A percentile compares a stretch with the other conserved stretches of the same genome.
phyloP scores from a whole-genome alignment of 2,113 vertebrate genomes.

The Coregonus clupeaformis region DNA sequence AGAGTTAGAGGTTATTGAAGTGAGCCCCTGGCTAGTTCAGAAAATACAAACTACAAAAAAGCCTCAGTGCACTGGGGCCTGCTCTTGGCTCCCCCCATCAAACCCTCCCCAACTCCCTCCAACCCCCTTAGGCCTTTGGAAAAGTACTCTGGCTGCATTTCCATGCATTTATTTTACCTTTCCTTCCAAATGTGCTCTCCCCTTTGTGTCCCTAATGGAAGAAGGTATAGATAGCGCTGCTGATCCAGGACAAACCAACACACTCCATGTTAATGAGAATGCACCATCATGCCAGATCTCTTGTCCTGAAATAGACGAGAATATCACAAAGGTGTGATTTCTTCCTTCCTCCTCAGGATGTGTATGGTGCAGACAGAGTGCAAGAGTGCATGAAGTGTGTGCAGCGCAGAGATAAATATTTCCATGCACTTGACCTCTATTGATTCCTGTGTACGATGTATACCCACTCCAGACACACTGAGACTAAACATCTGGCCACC shows the following conservation, averaged over 20 bases:
- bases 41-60: slow-evolving; percentile 69
- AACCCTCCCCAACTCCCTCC: slow-evolving; percentile 41
- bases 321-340: slow-evolving; percentile 22
- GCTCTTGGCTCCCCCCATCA: slow-evolving; percentile 59
- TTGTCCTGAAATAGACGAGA: slow-evolving; percentile 32
- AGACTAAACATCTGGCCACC: slow-evolving; percentile 76
- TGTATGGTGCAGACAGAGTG: neutral
- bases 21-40: slow-evolving; percentile 69
- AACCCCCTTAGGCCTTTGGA: slow-evolving; percentile 59
- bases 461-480: slow-evolving; percentile 46
- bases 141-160: slow-evolving; percentile 56
- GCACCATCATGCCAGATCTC: slow-evolving; percentile 23
- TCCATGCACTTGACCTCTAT: slow-evolving; percentile 65
- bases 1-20: slow-evolving; percentile 64
- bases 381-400: slow-evolving; percentile 27
- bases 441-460: slow-evolving; percentile 52
- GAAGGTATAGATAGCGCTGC: slow-evolving; percentile 21
- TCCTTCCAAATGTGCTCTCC: slow-evolving; percentile 52
- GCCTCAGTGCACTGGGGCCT: slow-evolving; percentile 64
- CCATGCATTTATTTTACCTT: slow-evolving; percentile 60
- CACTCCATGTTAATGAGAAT: slow-evolving; percentile 50
- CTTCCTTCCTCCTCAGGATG: neutral
- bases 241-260: slow-evolving; percentile 39
- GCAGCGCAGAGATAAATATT: slow-evolving; percentile 49
- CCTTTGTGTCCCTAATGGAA: slow-evolving; percentile 60